phyloP scores from a whole-genome alignment of 2,797 vertebrate genomes.

The Poliocrania exsul region DNA sequence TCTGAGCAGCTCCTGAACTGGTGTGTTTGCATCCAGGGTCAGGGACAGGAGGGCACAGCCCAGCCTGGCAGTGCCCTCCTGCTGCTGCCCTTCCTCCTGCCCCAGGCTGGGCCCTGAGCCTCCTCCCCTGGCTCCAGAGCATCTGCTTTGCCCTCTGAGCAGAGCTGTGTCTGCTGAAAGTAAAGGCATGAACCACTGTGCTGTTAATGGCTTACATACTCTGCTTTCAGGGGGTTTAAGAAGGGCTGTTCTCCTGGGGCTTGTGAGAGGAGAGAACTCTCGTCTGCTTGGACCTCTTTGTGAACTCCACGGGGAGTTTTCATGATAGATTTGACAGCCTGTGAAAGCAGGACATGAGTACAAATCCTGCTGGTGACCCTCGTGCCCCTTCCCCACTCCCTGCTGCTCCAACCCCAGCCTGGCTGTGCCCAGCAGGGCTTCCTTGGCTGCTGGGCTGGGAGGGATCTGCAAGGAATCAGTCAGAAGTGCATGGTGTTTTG shows the following conservation, averaged over 20 bases:
- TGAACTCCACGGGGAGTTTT: not conserved
- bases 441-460: not conserved
- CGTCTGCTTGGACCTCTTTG: not conserved
- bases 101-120: not conserved
- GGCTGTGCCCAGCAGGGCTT: not conserved
- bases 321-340: not conserved
- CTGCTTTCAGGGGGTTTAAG: not conserved
- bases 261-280: not conserved
- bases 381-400: rapidly evolving
- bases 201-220: rapidly evolving
- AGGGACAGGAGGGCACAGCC: rapidly evolving
- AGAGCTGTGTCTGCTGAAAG: not conserved
- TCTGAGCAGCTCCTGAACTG: not conserved
- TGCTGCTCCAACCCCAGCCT: not conserved
- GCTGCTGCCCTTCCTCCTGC: not conserved
- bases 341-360: not conserved
- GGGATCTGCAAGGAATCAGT: not conserved
- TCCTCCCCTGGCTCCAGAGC: rapidly evolving
- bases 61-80: not conserved
- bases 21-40: not conserved
- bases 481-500: rapidly evolving
- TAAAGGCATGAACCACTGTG: not conserved
- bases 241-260: not conserved
- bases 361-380: not conserved
- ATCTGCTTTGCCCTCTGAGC: not conserved